Evolutionary conservation across 2,113 vertebrate species (phyloP).

Genomic region (Cairina moschata): DNA sequence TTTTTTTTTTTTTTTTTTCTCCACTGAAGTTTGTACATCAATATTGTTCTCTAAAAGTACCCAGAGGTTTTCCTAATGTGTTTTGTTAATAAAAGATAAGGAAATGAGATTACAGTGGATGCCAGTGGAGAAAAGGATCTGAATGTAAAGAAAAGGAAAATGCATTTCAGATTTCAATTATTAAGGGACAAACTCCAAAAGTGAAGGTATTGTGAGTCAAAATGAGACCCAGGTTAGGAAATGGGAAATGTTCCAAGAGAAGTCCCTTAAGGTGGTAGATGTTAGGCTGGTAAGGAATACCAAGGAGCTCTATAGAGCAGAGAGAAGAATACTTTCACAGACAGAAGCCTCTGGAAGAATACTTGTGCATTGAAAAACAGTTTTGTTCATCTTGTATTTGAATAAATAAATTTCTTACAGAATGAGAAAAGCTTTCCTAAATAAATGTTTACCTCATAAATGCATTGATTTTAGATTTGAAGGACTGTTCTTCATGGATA

Average conservation of each 20-base stretch:
- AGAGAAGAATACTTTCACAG: not conserved
- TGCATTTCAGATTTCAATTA: not conserved
- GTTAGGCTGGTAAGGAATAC: not conserved
- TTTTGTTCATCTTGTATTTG: not conserved
- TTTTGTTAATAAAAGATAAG: not conserved
- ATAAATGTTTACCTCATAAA: not conserved
- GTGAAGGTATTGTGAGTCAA: not conserved
- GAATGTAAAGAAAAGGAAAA: not conserved
- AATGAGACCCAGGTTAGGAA: not conserved
- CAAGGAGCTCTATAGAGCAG: not conserved
- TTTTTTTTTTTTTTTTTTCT: not conserved
- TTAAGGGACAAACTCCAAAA: not conserved
- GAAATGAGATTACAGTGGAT: not conserved
- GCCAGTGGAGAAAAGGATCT: not conserved
- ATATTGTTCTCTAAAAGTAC: not conserved
- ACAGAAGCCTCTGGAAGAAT: not conserved
- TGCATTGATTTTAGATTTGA: not conserved
- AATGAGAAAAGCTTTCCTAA: not conserved
- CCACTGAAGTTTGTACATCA: not conserved
- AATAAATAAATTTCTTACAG: not conserved
- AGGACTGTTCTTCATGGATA: not conserved
- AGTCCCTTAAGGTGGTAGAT: not conserved
- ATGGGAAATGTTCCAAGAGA: not conserved
- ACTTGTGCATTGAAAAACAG: not conserved
- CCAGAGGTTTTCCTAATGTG: not conserved